Base-by-base conservation (phyloP, 2,797 vertebrate genomes). In the Manis javanica region DNA sequence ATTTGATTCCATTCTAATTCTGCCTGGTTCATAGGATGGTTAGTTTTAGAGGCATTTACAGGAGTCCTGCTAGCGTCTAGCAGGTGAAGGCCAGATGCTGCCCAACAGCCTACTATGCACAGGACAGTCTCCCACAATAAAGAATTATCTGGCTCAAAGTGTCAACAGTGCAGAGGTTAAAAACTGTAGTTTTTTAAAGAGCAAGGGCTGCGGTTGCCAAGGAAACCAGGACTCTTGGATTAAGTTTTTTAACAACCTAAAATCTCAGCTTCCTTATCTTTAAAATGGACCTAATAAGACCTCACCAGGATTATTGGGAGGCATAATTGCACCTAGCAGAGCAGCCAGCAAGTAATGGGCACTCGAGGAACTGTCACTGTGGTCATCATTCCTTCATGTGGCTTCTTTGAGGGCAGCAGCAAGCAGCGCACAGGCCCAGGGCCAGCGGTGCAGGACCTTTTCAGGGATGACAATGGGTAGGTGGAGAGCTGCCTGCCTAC, bases 381-480 rank as follows among this genome's bases (percentile, higher is more conserved):
- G 59, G 18, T 29, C 7, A 1, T 31, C 9, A 39, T 71, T 53
- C 83, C 82, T 53, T 37, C 75, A 0, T 3, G 51, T 15, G 81
- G 66, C 61, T 81, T 71, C 93, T 55, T 15, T 1, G 8, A 78
- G 82, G 78, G 37, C 64, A 74, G 68, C 84, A 24, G 61, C 13
- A 1, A 87, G 69, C 3, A 31, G 29, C 78, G 53, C 14, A 2
- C 18, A 5, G 16, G 61, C 31, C 21, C 34, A 10, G 42, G 46
- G 71, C 49, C 84, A 72, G 84, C 53, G 10, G 57, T 1, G 4
- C 49, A 11, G 57, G 91, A 53, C n/a, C 37, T 53, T 86, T 87
- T 16, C 39, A 42, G 92, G 85, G 87, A 34, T 51, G 93, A 74
- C 84, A 74, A 18, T 39, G 29, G 59, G 90, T 90, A 82, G 85